These are phyloP conservation scores for Caradrina kadenii DNA, from an alignment of 2,888 invertebrate species.

Conservation along the genomic window DNA sequence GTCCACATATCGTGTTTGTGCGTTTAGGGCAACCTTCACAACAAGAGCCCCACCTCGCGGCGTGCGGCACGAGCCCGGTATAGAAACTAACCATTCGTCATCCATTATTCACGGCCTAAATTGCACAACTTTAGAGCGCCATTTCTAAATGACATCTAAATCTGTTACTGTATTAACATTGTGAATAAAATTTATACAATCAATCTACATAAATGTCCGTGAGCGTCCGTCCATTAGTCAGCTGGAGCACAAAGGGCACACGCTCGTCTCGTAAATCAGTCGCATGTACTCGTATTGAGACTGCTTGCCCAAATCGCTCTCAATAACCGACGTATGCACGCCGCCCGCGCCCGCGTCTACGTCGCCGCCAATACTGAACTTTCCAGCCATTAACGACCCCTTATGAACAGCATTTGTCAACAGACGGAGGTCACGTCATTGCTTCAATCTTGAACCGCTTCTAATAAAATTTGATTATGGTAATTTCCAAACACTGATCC, in stretches of 20 bases:
- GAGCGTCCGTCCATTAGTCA: conserved; percentile 91
- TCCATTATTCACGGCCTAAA: conserved; percentile 90
- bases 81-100: conserved; percentile 88
- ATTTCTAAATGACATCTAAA: conserved; percentile 91
- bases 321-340: conserved; percentile 81
- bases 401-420: conserved; percentile 82
- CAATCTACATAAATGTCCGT: conserved; percentile 91
- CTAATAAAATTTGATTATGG: conserved; percentile 40
- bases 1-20: conserved; percentile 64
- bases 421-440: conserved; percentile 72
- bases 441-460: conserved; percentile 51
- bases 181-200: conserved; percentile 91
- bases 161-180: conserved; percentile 91
- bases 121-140: conserved; percentile 91
- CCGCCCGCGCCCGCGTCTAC: conserved; percentile 65
- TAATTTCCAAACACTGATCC: conserved; percentile 9
- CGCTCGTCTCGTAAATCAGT: conserved; percentile 90
- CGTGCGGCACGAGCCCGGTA: conserved; percentile 79
- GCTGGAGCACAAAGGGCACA: conserved; percentile 90
- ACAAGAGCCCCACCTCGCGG: conserved; percentile 82
- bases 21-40: conserved; percentile 75
- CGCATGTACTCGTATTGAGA: conserved; percentile 87
- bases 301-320: conserved; percentile 88
- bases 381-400: conserved; percentile 87
- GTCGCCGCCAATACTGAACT: conserved; percentile 72